Percentiles rank a stretch among this genome's conserved stretches.
Conservation (phyloP, 2,888 invertebrate genomes). For the Hylaea fasciaria region DNA sequence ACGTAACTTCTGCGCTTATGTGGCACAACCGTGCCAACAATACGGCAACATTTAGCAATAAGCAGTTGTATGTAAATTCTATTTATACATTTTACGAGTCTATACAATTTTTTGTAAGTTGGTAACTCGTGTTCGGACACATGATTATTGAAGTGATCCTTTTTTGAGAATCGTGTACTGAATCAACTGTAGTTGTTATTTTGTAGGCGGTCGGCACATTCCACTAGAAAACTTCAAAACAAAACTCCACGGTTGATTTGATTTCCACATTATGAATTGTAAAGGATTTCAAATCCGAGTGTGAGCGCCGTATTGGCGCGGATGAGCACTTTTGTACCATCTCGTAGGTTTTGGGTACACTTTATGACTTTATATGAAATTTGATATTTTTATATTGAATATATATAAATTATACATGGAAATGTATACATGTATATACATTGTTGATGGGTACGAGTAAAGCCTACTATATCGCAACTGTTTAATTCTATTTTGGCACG, state of each 20-base stretch:
- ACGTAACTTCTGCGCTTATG: constrained; percentile 48
- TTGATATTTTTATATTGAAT: constrained; percentile 85
- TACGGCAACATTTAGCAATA: constrained; percentile 81
- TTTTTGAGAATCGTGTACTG: constrained; percentile 84
- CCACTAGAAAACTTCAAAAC: constrained; percentile 80
- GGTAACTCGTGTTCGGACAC: constrained; percentile 77
- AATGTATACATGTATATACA: constrained; percentile 85
- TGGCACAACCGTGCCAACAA: constrained; percentile 53
- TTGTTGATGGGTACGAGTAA: constrained; percentile 84
- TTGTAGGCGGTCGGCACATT: constrained; percentile 84
- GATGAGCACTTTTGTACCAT: constrained; percentile 81
- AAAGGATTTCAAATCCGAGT: constrained; percentile 80
- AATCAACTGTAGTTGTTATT: constrained; percentile 80
- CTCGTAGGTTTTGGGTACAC: constrained; percentile 85
- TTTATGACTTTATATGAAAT: constrained; percentile 85
- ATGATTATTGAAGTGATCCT: constrained; percentile 79
- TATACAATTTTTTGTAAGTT: constrained; percentile 84
- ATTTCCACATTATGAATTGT: constrained; percentile 78
- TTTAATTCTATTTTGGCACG: constrained; percentile 85
- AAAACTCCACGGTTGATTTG: constrained; percentile 82
- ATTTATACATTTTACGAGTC: constrained; percentile 85
- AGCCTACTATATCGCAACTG: constrained; percentile 84
- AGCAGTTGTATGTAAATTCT: constrained; percentile 83
- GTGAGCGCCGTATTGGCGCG: constrained; percentile 78
- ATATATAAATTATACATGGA: constrained; percentile 85